Conservation (phyloP, 2,888 invertebrate genomes). For the Lobophora halterata region DNA sequence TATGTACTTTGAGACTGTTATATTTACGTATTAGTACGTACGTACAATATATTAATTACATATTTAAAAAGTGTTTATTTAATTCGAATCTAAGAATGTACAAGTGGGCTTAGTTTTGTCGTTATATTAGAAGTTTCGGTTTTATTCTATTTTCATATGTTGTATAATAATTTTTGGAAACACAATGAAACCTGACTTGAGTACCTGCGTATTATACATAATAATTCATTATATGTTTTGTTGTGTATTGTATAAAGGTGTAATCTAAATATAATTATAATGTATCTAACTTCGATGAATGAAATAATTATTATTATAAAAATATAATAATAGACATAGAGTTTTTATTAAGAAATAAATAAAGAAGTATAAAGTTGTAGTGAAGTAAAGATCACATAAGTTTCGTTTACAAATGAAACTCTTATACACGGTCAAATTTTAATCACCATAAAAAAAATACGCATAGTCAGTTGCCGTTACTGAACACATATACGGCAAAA, state of each 20-base stretch:
- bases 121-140: conserved; percentile 34
- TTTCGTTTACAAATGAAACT: conserved; percentile 62
- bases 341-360: conserved; percentile 79
- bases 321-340: conserved; percentile 79
- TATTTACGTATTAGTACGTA: conserved; percentile 77
- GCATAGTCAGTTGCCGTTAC: no score
- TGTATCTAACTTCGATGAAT: conserved; percentile 76
- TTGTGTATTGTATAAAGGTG: conserved; percentile 59
- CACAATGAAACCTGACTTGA: conserved; percentile 40
- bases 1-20: conserved; percentile 80
- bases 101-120: conserved; percentile 56
- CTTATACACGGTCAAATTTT: no score
- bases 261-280: conserved; percentile 68
- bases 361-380: conserved; percentile 73
- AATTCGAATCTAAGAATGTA: conserved; percentile 65
- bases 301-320: conserved; percentile 77
- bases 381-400: conserved; percentile 66
- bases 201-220: conserved; percentile 44
- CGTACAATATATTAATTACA: conserved; percentile 72
- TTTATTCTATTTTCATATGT: conserved; percentile 37
- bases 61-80: conserved; percentile 69
- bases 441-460: no score
- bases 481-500: no score
- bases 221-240: conserved; percentile 35
- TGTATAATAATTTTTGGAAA: conserved; percentile 29